Base-by-base conservation (phyloP, 2,113 vertebrate species). In the Colaptes auratus region DNA sequence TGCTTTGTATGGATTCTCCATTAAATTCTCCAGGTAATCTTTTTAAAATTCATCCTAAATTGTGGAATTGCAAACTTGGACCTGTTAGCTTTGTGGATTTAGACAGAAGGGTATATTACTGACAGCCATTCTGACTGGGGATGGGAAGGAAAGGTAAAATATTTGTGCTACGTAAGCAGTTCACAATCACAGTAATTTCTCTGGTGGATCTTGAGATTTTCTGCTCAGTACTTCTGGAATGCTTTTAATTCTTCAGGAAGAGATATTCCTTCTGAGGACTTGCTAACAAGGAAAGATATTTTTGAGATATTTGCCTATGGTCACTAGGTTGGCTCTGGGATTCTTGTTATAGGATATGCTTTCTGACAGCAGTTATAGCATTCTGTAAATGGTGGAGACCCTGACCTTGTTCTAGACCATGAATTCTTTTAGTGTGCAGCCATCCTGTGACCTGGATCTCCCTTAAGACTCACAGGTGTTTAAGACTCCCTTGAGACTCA, bases 181-280 rank as follows among this genome's bases (percentile, higher is more conserved):
- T 60, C 23, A 16, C 17, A 80, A 1, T 76, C 9, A 9, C 4
- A 27, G 23, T 59, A 33, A 53, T 75, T 82, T 70, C 24, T 81
- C 15, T 19, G 55, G 20, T 6, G 64, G 31, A 52, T 82, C 24
- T 3, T 1, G 33, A 72, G 11, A 35, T 42, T 73, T 90, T 77
- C 23, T 88, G 21, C 27, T 5, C 6, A 21, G 3, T 56, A 28
- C 2, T 84, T 71, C 23, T 61, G 50, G 30, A 81, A 60, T 78
- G 56, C n/a, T 20, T 21, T 24, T 27, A 0, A 0, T 63, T 64
- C 31, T 65, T 15, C 10, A 28, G 31, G 6, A 5, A 1, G 56
- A 15, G 25, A 25, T 27, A 35, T 59, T 27, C 17, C 10, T 71
- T 55, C n/a, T 73, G 23, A 52, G 44, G 20, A 79, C 20, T 19